Evolutionary conservation across 1,140 invertebrate genomes (phyloP).

Genomic region (Tetramorium parvispinum): DNA sequence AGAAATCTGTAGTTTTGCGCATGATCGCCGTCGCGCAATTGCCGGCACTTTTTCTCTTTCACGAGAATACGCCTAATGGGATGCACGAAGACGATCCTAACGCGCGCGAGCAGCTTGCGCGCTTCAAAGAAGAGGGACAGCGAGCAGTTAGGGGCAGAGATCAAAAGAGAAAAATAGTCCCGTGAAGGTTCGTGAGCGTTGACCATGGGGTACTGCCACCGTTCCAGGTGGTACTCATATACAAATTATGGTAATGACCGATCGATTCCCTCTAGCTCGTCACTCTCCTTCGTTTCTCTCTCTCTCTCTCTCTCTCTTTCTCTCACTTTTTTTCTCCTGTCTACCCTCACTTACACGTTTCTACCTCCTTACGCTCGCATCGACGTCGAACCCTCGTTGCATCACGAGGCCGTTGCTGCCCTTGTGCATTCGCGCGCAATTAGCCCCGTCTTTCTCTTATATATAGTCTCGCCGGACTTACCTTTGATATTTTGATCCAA

Average conservation of each 20-base stretch:
- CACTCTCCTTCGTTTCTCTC: slow-evolving; percentile 43
- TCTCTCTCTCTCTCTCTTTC: slow-evolving; percentile 16
- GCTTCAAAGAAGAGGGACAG: slow-evolving; percentile 56
- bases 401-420: slow-evolving; percentile 11
- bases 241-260: slow-evolving; percentile 80
- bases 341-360: background rate
- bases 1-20: background rate
- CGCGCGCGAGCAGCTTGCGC: slow-evolving; percentile 9
- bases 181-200: slow-evolving; percentile 54
- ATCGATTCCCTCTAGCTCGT: slow-evolving; percentile 71
- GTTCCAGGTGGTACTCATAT: slow-evolving; percentile 77
- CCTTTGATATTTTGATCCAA: slow-evolving; percentile 82
- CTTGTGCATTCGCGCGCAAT: slow-evolving; percentile 64
- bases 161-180: slow-evolving; percentile 52
- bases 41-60: slow-evolving; percentile 22
- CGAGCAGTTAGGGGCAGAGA: slow-evolving; percentile 57
- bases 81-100: slow-evolving; percentile 31
- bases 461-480: slow-evolving; percentile 51
- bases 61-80: slow-evolving; percentile 14
- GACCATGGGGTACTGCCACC: slow-evolving; percentile 70
- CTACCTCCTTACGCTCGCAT: background rate
- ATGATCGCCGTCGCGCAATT: background rate
- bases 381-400: slow-evolving; percentile 23
- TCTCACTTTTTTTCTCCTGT: slow-evolving; percentile 16
- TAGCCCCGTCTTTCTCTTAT: slow-evolving; percentile 42